Base-by-base conservation (phyloP, 1,140 invertebrate genomes). In the honey bee (Apis mellifera) region DNA sequence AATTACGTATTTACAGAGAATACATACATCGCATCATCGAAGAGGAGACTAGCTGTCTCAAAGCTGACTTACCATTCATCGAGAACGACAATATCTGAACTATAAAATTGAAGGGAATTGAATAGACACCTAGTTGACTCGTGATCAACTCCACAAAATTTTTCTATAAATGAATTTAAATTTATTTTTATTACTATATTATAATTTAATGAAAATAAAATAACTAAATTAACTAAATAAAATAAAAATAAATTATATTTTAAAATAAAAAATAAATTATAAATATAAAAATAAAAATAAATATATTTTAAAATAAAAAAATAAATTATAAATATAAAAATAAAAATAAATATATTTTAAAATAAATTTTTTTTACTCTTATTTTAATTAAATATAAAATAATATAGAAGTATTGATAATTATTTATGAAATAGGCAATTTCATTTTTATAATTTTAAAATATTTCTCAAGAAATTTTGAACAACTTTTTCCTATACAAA, bases 1-100 rank as follows among this genome's bases (percentile, higher is more conserved):
- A 90, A 86, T 91, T 90, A 93, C 91, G 88, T 94, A 94, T 94
- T 87, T 93, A 94, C 93, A 94, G 91, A 94, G 90, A 93, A 94
- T 93, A 94, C 90, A 76, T 82, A 93, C 90, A 91, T 93, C 89
- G 92, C 91, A 89, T 89, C 84, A 87, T 86, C 86, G 89, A 84
- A 86, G 89, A 68, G 88, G 88, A 85, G 75, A 69, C 52, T 78
- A 78, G 81, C 59, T 82, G 74, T 77, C 69, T 80, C 68, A 65
- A 62, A 68, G 85, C 83, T 91, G 89, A 92, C 89, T 93, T 90
- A 93, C 92, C 90, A 85, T 83, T 76, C 64, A 82, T 76, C 64
- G 64, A 76, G 79, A 54, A 82, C 72, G 79, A 82, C 15, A 72
- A 82, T 82, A 79, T 55, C 83, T 87, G 85, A 84, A 82, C 87